Evolutionary conservation across 2,113 vertebrate species (phyloP), one percentile per base, ranked within the genome.

Genomic region (Triplophysa rosa): DNA sequence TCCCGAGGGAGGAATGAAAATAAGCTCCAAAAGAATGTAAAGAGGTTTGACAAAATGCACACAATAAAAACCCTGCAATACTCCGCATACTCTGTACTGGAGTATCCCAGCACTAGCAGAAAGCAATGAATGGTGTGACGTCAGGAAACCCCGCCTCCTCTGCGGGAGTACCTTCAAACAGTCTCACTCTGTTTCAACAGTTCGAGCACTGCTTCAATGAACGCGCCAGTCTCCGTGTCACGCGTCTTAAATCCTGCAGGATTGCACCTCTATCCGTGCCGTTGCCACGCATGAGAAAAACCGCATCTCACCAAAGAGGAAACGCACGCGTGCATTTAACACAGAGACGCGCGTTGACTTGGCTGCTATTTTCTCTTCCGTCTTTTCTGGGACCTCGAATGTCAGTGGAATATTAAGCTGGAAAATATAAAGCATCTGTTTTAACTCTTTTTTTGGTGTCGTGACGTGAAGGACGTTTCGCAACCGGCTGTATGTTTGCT

Each of bases 71-170:
- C 54, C 1, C 8, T 19, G 23, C 40, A 47, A 11, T 45, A 2
- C 42, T 45, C 42, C 10, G 42, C 42, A 45, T 11, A 11, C 8
- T 11, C 10, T 45, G 42, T 45, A 2, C 11, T 21, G 26, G 26
- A 54, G 54, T 42, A 14, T 67, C 54, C 54, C 19, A 61, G 37
- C 26, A 47, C 58, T 63, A 74, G 56, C 21, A 21, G 21, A 63
- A 82, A 80, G 49, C 19, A 74, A 58, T 87, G 86, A 86, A 86
- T 86, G 84, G 74, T 37, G 70, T 87, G 86, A 86, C 84, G 86
- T 82, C 82, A 85, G 77, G 78, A 83, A 84, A 79, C 82, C 67
- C 80, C 82, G 77, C 80, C 79, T 78, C 63, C 58, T 16, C 23
- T 7, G 58, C 52, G 67, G 67, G 65, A n/a, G 68, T 33, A 52